Percentiles rank a stretch among this genome's conserved stretches.
Evolutionary conservation across 2,888 invertebrate species (phyloP).

Genomic region (Xanthorhoe designata): DNA sequence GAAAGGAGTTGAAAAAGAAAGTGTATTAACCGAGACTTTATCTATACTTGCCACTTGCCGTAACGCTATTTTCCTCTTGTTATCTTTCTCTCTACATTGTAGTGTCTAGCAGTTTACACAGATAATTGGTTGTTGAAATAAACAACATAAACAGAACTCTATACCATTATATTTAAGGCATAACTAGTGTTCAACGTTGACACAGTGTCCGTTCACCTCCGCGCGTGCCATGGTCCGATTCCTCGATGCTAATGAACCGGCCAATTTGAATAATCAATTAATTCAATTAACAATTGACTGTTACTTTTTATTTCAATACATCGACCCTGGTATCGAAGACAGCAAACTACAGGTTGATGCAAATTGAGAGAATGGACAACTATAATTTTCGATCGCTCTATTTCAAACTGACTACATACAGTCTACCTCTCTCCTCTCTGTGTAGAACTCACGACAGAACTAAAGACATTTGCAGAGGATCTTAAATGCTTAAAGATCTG

Average conservation of each 20-base stretch:
- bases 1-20: not conserved
- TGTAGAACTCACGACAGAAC: too few species aligned
- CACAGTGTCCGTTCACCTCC: conserved; percentile 18
- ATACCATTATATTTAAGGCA: not conserved
- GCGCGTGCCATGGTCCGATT: conserved; percentile 43
- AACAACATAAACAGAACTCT: conserved; percentile 1
- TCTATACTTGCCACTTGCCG: not conserved
- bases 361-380: not conserved
- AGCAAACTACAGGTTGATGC: not conserved
- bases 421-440: not conserved
- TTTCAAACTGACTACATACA: not conserved
- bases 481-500: too few species aligned
- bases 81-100: conserved; percentile 1
- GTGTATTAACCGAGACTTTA: not conserved
- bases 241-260: conserved; percentile 48
- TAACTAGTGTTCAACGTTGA: conserved; percentile 1
- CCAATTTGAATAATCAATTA: conserved; percentile 39
- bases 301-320: conserved; percentile 23
- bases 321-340: not conserved
- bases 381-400: not conserved
- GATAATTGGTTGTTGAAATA: not conserved
- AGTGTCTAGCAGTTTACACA: not conserved
- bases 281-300: conserved; percentile 33
- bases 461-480: too few species aligned
- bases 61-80: not conserved